These are phyloP conservation scores for Lutraria rhynchaena DNA, from an alignment of 1,140 invertebrate species.

Conservation along the genomic window DNA sequence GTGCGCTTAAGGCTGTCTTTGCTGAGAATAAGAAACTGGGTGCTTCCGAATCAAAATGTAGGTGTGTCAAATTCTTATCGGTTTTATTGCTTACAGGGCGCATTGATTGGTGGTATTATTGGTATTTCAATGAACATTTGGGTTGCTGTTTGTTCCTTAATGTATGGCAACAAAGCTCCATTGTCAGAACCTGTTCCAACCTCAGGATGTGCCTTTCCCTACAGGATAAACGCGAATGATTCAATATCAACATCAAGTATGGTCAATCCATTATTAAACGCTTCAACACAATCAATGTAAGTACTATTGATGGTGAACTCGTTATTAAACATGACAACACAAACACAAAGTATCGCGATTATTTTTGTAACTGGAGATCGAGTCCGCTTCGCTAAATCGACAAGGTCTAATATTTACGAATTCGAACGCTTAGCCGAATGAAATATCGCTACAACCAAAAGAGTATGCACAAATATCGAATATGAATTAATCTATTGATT, in stretches of 20 bases:
- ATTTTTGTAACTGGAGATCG: not conserved
- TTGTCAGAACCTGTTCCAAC: constrained; percentile 14
- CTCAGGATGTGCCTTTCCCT: not conserved
- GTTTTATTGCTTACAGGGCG: constrained; percentile 5
- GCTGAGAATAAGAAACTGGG: no score
- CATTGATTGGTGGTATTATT: constrained; percentile 12
- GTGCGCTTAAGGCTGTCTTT: no score
- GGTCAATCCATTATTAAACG: not conserved
- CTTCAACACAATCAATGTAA: not conserved
- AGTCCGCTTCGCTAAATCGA: not conserved
- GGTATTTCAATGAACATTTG: constrained; percentile 25
- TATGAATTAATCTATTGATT: no score
- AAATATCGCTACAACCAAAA: no score
- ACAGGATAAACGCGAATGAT: not conserved
- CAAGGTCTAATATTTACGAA: no score
- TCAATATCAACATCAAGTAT: not conserved
- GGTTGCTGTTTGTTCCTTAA: constrained; percentile 17
- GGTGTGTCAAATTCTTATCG: not conserved
- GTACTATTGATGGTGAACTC: not conserved
- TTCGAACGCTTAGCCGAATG: no score
- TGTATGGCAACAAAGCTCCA: constrained; percentile 30
- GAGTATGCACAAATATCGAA: no score
- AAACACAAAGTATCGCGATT: not conserved
- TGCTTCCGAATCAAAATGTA: no score
- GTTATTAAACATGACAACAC: not conserved